A percentile compares a stretch with the other conserved stretches of the same genome.
These are phyloP conservation scores for Simalia tracyae DNA, from an alignment of 2,797 vertebrate genomes.

Conservation along the genomic window DNA sequence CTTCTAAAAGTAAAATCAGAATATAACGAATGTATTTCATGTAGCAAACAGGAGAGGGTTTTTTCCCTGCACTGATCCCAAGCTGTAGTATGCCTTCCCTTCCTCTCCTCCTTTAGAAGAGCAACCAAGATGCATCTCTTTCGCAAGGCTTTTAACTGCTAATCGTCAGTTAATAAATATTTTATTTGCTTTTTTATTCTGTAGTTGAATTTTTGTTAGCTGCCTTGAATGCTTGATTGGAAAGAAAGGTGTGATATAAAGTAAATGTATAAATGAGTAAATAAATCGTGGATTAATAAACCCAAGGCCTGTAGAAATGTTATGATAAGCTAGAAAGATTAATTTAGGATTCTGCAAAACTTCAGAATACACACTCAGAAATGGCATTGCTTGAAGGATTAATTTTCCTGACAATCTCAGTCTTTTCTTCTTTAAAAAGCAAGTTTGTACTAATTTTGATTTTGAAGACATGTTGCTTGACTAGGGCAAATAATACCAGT, in stretches of 20 bases:
- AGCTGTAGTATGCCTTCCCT: neutral
- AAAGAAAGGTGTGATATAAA: neutral
- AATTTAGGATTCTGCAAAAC: neutral
- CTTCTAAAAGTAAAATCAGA: slow-evolving; percentile 33
- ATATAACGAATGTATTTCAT: neutral
- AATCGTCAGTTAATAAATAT: neutral
- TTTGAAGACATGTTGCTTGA: neutral
- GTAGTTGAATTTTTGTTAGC: neutral
- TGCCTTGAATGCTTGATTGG: neutral
- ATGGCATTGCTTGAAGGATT: neutral
- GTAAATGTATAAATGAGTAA: neutral
- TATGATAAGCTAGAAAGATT: neutral
- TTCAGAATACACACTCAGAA: neutral
- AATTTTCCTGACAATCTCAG: neutral
- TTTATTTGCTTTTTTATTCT: neutral
- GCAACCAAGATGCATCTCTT: neutral
- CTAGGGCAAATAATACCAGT: neutral
- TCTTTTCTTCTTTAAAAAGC: neutral
- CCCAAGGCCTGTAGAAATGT: neutral
- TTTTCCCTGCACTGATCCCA: neutral
- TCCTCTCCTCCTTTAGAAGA: neutral
- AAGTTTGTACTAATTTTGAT: neutral
- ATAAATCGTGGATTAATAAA: neutral
- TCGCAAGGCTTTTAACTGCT: neutral
- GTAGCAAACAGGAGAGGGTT: neutral